Evolutionary conservation across 2,113 vertebrate genomes (phyloP).

Genomic region (Eulemur macaco): DNA sequence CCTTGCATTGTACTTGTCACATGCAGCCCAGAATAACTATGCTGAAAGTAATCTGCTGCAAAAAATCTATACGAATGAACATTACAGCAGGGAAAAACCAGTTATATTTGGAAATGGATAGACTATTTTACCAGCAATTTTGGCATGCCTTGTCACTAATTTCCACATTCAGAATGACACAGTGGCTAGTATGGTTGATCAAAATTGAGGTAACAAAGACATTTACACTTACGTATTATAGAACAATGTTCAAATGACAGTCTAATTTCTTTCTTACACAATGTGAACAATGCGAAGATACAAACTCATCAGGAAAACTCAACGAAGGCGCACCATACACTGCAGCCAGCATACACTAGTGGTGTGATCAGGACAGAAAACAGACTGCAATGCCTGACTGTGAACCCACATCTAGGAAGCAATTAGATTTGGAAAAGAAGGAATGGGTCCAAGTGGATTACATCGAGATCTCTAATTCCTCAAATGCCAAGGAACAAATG

Average conservation of each 20-base stretch:
- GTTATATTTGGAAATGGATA: neutral
- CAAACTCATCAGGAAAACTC: neutral
- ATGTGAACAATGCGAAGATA: neutral
- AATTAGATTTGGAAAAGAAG: neutral
- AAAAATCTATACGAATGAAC: slow-evolving; percentile 22
- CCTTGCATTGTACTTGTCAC: neutral
- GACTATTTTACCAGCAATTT: neutral
- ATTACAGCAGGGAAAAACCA: neutral
- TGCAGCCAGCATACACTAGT: neutral
- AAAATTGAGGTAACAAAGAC: neutral
- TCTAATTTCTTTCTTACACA: neutral
- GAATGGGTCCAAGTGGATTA: neutral
- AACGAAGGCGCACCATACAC: too few species aligned
- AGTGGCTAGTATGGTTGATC: neutral
- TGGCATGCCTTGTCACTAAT: neutral
- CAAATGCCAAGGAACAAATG: neutral
- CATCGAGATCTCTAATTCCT: neutral
- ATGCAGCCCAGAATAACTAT: neutral
- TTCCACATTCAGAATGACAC: neutral
- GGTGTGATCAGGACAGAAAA: neutral
- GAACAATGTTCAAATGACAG: neutral
- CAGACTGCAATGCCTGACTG: neutral
- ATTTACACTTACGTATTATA: neutral
- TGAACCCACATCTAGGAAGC: neutral
- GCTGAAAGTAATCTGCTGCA: neutral